Percentiles rank a stretch among this genome's conserved stretches.
Evolutionary conservation across 2,113 vertebrate genomes (phyloP).

Genomic region (Ploceus nigricollis): DNA sequence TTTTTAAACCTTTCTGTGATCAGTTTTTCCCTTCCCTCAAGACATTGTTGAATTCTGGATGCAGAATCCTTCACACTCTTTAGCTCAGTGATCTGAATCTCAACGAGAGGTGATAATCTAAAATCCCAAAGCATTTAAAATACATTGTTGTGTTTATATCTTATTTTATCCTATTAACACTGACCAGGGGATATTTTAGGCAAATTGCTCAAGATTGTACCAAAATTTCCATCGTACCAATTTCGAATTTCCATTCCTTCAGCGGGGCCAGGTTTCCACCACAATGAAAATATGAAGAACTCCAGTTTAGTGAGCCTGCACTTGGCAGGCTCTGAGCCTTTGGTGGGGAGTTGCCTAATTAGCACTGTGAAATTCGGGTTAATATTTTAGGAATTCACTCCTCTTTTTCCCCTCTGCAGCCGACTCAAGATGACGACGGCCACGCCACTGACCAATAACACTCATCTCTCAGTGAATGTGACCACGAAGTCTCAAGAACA

Average conservation of each 20-base stretch:
- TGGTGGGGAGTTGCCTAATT: not conserved
- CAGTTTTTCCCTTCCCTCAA: not conserved
- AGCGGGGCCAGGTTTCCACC: not conserved
- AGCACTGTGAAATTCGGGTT: not conserved
- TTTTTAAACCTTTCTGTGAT: not conserved
- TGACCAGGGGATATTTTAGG: not conserved
- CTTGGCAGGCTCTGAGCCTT: not conserved
- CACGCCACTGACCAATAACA: not conserved
- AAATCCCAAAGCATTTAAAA: not conserved
- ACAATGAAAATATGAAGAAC: not conserved
- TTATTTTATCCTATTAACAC: not conserved
- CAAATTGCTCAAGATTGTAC: not conserved
- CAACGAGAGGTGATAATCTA: not conserved
- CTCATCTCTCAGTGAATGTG: conserved; percentile 45
- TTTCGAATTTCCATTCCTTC: not conserved
- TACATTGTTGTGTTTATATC: not conserved
- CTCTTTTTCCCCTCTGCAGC: not conserved
- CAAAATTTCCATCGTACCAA: not conserved
- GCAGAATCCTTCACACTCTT: not conserved
- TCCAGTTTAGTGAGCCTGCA: not conserved
- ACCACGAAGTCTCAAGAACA: conserved; percentile 66
- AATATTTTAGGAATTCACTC: not conserved
- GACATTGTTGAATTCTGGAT: not conserved
- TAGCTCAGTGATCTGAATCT: not conserved
- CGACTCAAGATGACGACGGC: conserved; percentile 68